Base-by-base conservation (phyloP, 1,140 invertebrate genomes). In the Drosophila yakuba region DNA sequence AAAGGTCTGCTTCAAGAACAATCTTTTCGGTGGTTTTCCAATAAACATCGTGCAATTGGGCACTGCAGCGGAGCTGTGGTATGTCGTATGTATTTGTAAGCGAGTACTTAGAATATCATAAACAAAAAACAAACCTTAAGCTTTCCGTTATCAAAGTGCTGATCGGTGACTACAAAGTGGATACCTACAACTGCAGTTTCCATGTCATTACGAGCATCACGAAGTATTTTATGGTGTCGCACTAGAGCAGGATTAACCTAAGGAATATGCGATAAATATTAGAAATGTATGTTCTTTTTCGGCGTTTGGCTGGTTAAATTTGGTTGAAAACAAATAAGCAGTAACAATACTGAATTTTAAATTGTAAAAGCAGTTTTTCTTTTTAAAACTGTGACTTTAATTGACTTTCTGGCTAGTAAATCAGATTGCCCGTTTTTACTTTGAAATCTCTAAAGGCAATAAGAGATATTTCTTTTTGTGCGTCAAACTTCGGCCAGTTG, bases 11-110 rank as follows among this genome's bases (percentile, higher is more conserved):
- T 78, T 94, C 94, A 7, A 89, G 74, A 7, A 93, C 92, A 47
- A 93, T 93, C 58, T 94, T 93, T 76, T 95, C 94, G 5, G 93
- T 94, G 57, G 94, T 94, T 91, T 94, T 94, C 94, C 94, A 94
- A 72, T 95, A 95, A 20, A 95, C 91, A 51, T 94, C 93, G 63
- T 94, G 94, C 66, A 95, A 93, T 14, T 93, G 93, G 0, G 94
- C 94, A 66, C 93, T 94, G 82, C 94, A 95, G 3, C 94, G 92
- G 44, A 95, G 92, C 91, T 95, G 6, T 12, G 66, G 41, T 8
- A 28, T 41, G 5, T 6, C n/a, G 43, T 48, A 52, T 43, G 20
- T 20, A 52, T 15, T 36, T 20, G 3, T 23, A 8, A n/a, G 2
- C n/a, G 6, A 1, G 2, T 28, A 23, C 14, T 3, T 2, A 0